phyloP scores from a whole-genome alignment of 1,140 invertebrate species.

The Caenorhabditis inopinata region DNA sequence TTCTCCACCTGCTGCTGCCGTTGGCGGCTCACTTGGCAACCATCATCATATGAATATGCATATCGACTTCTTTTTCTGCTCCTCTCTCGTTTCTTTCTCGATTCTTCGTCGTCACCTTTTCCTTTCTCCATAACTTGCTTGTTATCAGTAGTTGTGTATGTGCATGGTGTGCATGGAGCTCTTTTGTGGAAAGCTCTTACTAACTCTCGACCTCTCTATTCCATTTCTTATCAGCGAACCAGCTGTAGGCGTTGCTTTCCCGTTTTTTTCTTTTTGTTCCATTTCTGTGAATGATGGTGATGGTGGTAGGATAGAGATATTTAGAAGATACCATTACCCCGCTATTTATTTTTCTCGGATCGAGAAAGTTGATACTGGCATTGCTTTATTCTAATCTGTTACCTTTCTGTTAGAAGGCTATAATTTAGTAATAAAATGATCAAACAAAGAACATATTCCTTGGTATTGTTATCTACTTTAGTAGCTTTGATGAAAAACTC shows the following conservation, averaged over 20 bases:
- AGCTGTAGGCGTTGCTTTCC: conserved; percentile 12
- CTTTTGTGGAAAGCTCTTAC: conserved; percentile 26
- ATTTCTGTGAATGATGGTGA: not conserved
- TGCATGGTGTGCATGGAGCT: conserved; percentile 21
- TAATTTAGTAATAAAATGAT: too few species aligned
- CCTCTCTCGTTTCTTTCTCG: not conserved
- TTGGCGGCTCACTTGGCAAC: conserved; percentile 7
- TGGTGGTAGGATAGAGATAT: not conserved
- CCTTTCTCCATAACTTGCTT: not conserved
- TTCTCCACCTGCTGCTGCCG: not conserved
- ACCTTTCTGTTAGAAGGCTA: too few species aligned
- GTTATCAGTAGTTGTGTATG: conserved; percentile 27
- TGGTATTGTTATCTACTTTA: too few species aligned
- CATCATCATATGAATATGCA: conserved; percentile 32
- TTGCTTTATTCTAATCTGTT: too few species aligned
- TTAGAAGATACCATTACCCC: not conserved
- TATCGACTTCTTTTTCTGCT: not conserved
- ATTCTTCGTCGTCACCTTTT: not conserved
- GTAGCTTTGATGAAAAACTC: too few species aligned
- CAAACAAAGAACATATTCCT: too few species aligned
- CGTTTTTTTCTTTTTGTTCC: not conserved
- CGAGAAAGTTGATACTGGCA: not conserved
- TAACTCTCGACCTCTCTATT: not conserved
- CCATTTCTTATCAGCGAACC: conserved; percentile 20
- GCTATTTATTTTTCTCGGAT: not conserved